Percentiles rank a stretch among this genome's conserved stretches.
These are phyloP conservation scores for Leptinotarsa defecta DNA, from an alignment of 1,140 invertebrate genomes.

Conservation along the genomic window DNA sequence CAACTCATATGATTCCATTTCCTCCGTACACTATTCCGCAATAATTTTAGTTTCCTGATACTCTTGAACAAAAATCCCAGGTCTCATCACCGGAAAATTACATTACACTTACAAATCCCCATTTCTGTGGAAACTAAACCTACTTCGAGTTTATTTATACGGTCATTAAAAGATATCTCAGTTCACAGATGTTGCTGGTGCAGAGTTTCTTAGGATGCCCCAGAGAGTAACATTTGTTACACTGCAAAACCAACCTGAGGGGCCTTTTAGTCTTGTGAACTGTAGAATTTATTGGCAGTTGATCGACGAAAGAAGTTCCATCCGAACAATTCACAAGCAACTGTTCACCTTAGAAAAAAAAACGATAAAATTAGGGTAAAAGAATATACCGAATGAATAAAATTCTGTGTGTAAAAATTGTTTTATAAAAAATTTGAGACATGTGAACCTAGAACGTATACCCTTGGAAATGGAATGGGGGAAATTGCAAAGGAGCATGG, in stretches of 20 bases:
- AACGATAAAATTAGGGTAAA: too few relatives aligned
- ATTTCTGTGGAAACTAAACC: constrained; percentile 31
- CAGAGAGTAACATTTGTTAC: constrained; percentile 33
- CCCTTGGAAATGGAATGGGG: too few relatives aligned
- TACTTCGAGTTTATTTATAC: constrained; percentile 37
- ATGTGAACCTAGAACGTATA: too few relatives aligned
- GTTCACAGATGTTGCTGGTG: constrained; percentile 25
- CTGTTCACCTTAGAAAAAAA: too few relatives aligned
- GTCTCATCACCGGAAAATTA: constrained; percentile 31
- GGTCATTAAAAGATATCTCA: constrained; percentile 39
- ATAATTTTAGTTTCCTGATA: neutral
- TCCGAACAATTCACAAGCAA: too few relatives aligned
- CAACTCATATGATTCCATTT: too few relatives aligned
- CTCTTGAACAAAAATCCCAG: constrained; percentile 19
- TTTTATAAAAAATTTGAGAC: too few relatives aligned
- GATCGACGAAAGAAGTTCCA: neutral
- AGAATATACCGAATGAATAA: too few relatives aligned
- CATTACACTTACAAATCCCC: constrained; percentile 38
- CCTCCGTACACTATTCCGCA: too few relatives aligned
- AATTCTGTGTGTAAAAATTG: too few relatives aligned
- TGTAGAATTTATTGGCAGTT: neutral
- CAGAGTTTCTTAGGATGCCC: constrained; percentile 2
- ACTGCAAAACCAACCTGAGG: constrained; percentile 11
- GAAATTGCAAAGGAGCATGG: too few relatives aligned
- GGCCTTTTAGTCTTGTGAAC: neutral